phyloP scores from a whole-genome alignment of 2,113 vertebrate genomes.

The Melanerpes aurifrons region DNA sequence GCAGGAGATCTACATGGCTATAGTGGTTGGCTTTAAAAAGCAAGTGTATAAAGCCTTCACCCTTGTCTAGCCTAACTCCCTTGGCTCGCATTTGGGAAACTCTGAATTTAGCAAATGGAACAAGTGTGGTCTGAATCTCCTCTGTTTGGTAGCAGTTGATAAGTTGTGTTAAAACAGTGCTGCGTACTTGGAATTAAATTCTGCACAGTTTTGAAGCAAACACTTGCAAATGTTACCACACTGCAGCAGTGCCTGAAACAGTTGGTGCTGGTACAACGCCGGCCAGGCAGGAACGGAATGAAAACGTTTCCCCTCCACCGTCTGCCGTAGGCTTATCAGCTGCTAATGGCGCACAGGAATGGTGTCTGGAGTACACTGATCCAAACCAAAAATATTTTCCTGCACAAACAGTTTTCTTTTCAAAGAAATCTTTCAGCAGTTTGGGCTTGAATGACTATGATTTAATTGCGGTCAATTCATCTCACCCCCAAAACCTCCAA shows the following conservation, averaged over 20 bases:
- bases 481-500: background rate
- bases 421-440: background rate
- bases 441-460: background rate
- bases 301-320: slow-evolving; percentile 5
- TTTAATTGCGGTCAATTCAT: background rate
- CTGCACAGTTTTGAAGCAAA: slow-evolving; percentile 32
- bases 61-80: slow-evolving; percentile 10
- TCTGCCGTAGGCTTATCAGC: slow-evolving; percentile 26
- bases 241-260: slow-evolving; percentile 18
- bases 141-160: slow-evolving; percentile 55
- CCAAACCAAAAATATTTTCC: background rate
- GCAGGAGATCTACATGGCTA: background rate
- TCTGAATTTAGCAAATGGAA: slow-evolving; percentile 53
- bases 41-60: background rate
- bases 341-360: slow-evolving; percentile 15
- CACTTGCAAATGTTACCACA: slow-evolving; percentile 32
- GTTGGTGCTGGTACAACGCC: slow-evolving; percentile 44
- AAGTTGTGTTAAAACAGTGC: slow-evolving; percentile 43
- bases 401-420: background rate
- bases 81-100: background rate
- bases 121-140: slow-evolving; percentile 26
- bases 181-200: slow-evolving; percentile 44
- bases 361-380: background rate
- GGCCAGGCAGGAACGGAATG: slow-evolving; percentile 11
- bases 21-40: background rate